A percentile compares a stretch with the other conserved stretches of the same genome.
Evolutionary conservation across 2,888 invertebrate species (phyloP).

Genomic region (Watsonalla cultraria): DNA sequence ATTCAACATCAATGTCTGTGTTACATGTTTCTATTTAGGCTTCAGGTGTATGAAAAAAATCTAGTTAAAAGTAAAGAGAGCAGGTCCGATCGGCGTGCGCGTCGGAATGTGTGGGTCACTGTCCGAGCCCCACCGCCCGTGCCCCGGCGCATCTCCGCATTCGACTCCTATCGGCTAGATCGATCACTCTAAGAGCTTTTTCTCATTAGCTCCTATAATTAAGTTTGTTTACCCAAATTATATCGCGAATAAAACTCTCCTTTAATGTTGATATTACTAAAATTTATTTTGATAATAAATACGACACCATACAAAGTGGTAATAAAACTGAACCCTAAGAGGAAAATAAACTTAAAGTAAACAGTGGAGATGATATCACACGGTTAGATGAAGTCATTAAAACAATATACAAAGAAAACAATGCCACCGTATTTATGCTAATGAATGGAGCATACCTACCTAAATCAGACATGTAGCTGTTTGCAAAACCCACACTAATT

Average conservation of each 20-base stretch:
- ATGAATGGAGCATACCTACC: constrained; percentile 35
- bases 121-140: constrained; percentile 56
- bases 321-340: no score
- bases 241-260: neutral
- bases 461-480: constrained; percentile 44
- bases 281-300: neutral
- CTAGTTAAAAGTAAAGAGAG: constrained; percentile 63
- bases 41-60: constrained; percentile 21
- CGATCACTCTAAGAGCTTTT: constrained; percentile 51
- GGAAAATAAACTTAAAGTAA: constrained; percentile 7
- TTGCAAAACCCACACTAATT: constrained; percentile 63
- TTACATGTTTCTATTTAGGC: neutral
- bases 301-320: no score
- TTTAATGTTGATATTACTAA: neutral
- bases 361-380: constrained; percentile 13
- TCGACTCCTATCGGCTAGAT: constrained; percentile 68
- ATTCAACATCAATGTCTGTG: no score
- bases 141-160: constrained; percentile 44
- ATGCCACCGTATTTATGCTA: constrained; percentile 46
- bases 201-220: constrained; percentile 46
- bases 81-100: constrained; percentile 55
- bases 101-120: constrained; percentile 72
- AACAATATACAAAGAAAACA: constrained; percentile 33
- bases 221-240: constrained; percentile 6
- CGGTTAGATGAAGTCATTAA: constrained; percentile 35